Base-by-base conservation (phyloP, 2,888 invertebrate species). In the Ganaspis brasiliensis region DNA sequence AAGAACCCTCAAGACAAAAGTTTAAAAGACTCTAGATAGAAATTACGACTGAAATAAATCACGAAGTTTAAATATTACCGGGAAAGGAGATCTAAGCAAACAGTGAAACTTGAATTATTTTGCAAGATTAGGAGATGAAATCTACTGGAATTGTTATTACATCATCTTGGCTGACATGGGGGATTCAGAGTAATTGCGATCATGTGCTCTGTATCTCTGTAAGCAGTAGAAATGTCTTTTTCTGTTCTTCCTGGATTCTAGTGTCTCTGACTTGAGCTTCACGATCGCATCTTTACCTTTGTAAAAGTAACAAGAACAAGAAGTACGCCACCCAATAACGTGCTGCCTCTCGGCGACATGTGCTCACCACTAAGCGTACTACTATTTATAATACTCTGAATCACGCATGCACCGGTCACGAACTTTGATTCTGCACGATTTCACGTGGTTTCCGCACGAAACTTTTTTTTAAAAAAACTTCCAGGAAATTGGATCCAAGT, bases 341-440 rank as follows among this genome's bases (percentile, higher is more conserved):
- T 76, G 78, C 77, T 76, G 73, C 74, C 77, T 76, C 77, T 77
- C 76, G 79, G 77, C 79, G 79, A 79, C 79, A 79, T 73, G 77
- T 80, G 80, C 81, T 73, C 73, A 21, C 67, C 45, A 67, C 67
- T 67, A 67, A 67, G 67, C 31, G 75, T 72, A 74, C 61, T 77
- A 85, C 84, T 86, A 86, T 86, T 86, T 84, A 85, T 86, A 86
- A 84, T 80, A 81, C 84, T 78, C 81, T 85, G 86, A 86, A 84
- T 86, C 86, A 86, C 80, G 80, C 80, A 77, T 79, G 79, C 82
- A 77, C 74, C 76, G 72, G 76, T 67, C 79, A 75, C 81, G 76
- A 79, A 76, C 76, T 77, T 67, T 75, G 76, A 79, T 81, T 79
- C 67, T 75, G 78, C 76, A 77, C 79, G 77, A 76, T 81, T 74